Evolutionary conservation across 2,797 vertebrate species (phyloP).

Genomic region (Alauda arvensis): DNA sequence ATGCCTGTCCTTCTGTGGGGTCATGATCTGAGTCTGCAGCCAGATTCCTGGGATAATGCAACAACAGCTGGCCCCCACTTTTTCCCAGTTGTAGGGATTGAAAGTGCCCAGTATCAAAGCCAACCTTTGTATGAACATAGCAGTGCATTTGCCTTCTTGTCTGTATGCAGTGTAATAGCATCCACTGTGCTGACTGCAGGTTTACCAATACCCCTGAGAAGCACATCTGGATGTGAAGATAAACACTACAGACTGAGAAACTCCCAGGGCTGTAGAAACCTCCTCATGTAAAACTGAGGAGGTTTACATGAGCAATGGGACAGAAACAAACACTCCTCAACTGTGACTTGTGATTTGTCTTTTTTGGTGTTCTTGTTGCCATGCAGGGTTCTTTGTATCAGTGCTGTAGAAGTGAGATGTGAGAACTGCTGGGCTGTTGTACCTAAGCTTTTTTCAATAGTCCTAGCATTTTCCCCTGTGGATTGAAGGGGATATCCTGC

Average conservation of each 20-base stretch:
- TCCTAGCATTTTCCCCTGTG: not conserved
- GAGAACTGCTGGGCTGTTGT: not conserved
- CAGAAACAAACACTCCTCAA: not conserved
- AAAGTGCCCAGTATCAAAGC: not conserved
- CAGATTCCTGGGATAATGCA: not conserved
- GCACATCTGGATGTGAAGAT: not conserved
- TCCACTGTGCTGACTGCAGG: accelerated
- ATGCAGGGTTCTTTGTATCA: not conserved
- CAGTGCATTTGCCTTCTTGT: not conserved
- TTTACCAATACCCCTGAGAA: not conserved
- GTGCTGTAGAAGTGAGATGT: not conserved
- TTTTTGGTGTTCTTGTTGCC: not conserved
- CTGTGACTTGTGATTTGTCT: not conserved
- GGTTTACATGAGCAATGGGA: not conserved
- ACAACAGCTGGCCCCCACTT: not conserved
- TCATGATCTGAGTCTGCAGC: not conserved
- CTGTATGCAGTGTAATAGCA: not conserved
- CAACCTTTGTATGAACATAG: not conserved
- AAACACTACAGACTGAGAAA: not conserved
- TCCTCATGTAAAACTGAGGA: not conserved
- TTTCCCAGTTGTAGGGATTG: not conserved
- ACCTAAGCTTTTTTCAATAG: not conserved
- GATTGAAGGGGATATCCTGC: constrained; percentile 28
- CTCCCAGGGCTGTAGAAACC: not conserved
- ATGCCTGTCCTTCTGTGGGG: not conserved